Percentiles rank a stretch among this genome's conserved stretches.
Conservation (phyloP, 2,888 invertebrate genomes). For the Drosophila niveifrons region DNA sequence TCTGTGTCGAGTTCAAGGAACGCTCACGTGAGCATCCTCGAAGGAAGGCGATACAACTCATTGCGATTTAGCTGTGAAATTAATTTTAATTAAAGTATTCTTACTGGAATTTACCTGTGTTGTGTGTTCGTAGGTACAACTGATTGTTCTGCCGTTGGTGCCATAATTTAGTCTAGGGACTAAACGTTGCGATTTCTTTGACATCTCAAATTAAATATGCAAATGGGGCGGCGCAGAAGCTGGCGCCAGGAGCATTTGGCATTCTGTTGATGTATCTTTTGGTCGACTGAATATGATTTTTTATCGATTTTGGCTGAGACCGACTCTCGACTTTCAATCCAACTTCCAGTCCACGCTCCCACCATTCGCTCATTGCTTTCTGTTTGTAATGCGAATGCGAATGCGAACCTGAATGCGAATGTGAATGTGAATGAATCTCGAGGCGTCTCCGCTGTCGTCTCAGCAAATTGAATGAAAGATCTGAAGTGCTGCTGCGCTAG, state of each 20-base stretch:
- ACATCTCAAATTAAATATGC: constrained; percentile 61
- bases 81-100: constrained; percentile 37
- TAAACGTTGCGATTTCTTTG: constrained; percentile 35
- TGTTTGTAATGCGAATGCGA: too few species aligned
- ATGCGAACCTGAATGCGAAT: not conserved
- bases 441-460: constrained; percentile 10
- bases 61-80: constrained; percentile 14
- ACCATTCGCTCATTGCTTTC: too few species aligned
- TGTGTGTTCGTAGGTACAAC: too few species aligned
- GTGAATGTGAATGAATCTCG: constrained; percentile 18
- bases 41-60: not conserved
- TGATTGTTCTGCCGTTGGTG: constrained; percentile 2
- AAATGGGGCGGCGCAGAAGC: constrained; percentile 40
- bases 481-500: constrained; percentile 11
- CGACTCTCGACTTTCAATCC: constrained; percentile 14
- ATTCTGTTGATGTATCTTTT: constrained; percentile 53
- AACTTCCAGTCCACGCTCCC: not conserved
- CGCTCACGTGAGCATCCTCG: constrained; percentile 22
- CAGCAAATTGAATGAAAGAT: constrained; percentile 36
- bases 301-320: constrained; percentile 56
- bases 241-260: constrained; percentile 42
- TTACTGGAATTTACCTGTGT: not conserved
- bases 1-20: constrained; percentile 17
- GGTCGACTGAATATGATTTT: constrained; percentile 52
- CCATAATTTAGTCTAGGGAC: constrained; percentile 14